Evolutionary conservation across 2,113 vertebrate species (phyloP), one percentile per base, ranked within the genome.

Genomic region (Limnothrissa miodon): DNA sequence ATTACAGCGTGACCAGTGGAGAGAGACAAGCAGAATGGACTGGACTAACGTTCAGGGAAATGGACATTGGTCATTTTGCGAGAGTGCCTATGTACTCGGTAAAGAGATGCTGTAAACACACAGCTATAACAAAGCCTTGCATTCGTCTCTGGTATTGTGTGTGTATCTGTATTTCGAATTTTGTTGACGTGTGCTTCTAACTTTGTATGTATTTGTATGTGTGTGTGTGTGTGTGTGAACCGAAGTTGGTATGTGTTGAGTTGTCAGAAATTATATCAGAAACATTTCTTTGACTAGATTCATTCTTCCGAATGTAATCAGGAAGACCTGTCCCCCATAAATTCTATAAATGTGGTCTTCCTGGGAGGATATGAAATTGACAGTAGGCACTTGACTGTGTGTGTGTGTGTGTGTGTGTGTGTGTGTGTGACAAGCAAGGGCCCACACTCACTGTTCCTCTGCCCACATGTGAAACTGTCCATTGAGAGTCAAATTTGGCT

Each of bases 381-480:
- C 66, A 15, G 11, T 29, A 33, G 70, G 78, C 33, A 56, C 66
- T 36, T 74, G 29, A 51, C 21, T 25, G 56, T 33, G 46, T 11
- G 56, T 23, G 42, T 39, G 13, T 39, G 29, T 46, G 56, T 21
- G 36, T 21, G 56, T 33, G 56, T 33, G 45, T 21, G 56, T 33
- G 70, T 23, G 59, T 15, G 29, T 19, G 17, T 66, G 42, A 82
- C 45, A 56, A 56, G 66, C 66, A 21, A 36, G 3, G 66, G 4
- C 66, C 66, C 83, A 44, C 46, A 62, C 78, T 45, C 70, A 78
- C 80, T 79, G 87, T 87, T 88, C 87, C 87, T 89, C 83, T 66
- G 88, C 92, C 91, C 92, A 93, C 91, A 94, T 95, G 93, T 94
- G 94, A 93, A 92, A 90, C 85, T 90, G 85, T 90, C 91, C 83